phyloP scores from a whole-genome alignment of 2,888 invertebrate genomes.

The Latheticus oryzae region DNA sequence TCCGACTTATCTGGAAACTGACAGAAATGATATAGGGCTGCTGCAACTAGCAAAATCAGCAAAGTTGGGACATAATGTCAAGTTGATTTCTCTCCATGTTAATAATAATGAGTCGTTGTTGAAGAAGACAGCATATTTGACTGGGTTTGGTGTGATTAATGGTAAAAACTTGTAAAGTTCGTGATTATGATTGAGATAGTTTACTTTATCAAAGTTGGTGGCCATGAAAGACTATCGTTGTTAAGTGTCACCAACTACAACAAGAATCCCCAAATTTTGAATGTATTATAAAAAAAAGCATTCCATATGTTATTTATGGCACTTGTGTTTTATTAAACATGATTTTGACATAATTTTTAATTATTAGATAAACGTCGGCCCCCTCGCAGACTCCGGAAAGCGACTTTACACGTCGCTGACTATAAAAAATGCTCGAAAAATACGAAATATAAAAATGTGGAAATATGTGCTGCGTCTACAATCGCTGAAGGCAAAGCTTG shows the following conservation, averaged over 20 bases:
- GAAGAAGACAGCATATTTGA: conserved; percentile 59
- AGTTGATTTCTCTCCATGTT: conserved; percentile 57
- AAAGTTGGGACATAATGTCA: conserved; percentile 54
- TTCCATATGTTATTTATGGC: too few species aligned
- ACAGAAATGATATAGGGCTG: conserved; percentile 58
- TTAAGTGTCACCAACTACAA: too few species aligned
- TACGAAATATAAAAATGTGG: conserved; percentile 46
- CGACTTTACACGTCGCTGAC: conserved; percentile 58
- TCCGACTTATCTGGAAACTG: conserved; percentile 55
- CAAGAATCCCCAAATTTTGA: too few species aligned
- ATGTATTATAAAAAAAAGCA: too few species aligned
- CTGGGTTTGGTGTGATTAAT: conserved; percentile 62
- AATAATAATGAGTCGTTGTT: conserved; percentile 58
- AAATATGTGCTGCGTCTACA: conserved; percentile 61
- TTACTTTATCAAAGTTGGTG: too few species aligned
- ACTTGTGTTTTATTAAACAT: too few species aligned
- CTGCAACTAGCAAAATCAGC: conserved; percentile 54
- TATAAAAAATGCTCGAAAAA: conserved; percentile 57
- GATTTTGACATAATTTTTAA: too few species aligned
- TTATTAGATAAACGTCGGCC: conserved; percentile 49
- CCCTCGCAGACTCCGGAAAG: conserved; percentile 59
- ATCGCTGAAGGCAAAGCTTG: conserved; percentile 63
- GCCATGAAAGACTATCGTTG: too few species aligned
- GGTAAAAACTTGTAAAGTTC: conserved; percentile 56
- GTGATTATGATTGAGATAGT: too few species aligned